Conservation (phyloP, 1,140 invertebrate genomes). For the Panagrolaimus sp. region DNA sequence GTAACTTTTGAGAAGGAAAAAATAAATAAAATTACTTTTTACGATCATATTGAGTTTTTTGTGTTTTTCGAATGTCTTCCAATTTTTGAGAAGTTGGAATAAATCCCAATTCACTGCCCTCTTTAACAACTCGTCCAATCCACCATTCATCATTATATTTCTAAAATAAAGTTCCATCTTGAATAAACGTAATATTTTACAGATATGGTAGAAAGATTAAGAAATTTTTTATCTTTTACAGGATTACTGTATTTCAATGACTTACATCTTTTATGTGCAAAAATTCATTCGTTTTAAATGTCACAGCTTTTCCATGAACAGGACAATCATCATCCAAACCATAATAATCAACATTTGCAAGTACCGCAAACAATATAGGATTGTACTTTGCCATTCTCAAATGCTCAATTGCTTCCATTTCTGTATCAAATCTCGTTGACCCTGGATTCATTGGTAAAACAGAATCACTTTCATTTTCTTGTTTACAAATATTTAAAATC, state of each 20-base stretch:
- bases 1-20: constrained; percentile 35
- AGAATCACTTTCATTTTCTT: constrained; percentile 94
- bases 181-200: not conserved
- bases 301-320: constrained; percentile 90
- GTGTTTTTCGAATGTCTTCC: constrained; percentile 47
- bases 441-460: constrained; percentile 86
- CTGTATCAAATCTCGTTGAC: constrained; percentile 89
- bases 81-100: constrained; percentile 69
- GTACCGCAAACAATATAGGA: constrained; percentile 95
- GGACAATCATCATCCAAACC: constrained; percentile 95
- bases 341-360: constrained; percentile 97
- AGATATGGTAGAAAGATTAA: not conserved
- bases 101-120: constrained; percentile 94
- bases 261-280: constrained; percentile 87
- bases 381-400: constrained; percentile 95
- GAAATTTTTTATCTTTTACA: not conserved
- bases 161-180: constrained; percentile 63
- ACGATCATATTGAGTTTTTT: constrained; percentile 40
- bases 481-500: constrained; percentile 97
- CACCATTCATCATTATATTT: constrained; percentile 99
- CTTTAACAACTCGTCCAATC: constrained; percentile 94
- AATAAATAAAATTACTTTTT: constrained; percentile 43
- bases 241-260: constrained; percentile 1
- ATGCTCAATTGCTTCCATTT: constrained; percentile 88
- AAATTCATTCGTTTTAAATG: constrained; percentile 88